Conservation (phyloP, 1,140 invertebrate genomes). For the Venustaconcha ellipsiformis region DNA sequence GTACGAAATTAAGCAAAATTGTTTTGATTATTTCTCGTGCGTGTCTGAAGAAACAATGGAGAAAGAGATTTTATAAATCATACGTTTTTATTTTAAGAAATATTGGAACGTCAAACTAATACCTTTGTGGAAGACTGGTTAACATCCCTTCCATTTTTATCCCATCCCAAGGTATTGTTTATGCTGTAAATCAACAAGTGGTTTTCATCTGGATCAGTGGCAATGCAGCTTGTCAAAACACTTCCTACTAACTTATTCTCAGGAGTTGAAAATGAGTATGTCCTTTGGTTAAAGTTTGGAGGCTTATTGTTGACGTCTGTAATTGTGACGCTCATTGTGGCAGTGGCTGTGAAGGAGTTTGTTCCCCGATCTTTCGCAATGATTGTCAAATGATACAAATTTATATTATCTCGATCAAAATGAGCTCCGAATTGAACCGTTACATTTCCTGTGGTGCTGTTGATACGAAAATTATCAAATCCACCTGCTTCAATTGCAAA, state of each 20-base stretch:
- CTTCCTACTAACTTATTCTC: not conserved
- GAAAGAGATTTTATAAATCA: too few species aligned
- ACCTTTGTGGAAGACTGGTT: not conserved
- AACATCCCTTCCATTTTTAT: constrained; percentile 8
- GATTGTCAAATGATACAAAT: constrained; percentile 11
- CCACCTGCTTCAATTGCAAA: constrained; percentile 10
- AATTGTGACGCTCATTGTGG: constrained; percentile 7
- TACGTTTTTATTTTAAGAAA: too few species aligned
- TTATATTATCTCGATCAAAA: not conserved
- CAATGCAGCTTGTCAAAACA: not conserved
- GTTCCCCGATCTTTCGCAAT: constrained; percentile 19
- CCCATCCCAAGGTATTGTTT: not conserved
- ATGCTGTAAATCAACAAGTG: not conserved
- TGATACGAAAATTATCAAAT: constrained; percentile 78
- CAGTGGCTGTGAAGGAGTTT: not conserved
- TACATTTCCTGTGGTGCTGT: not conserved
- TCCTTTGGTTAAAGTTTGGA: not conserved
- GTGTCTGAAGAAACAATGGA: too few species aligned
- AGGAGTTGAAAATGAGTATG: not conserved
- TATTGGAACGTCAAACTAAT: too few species aligned
- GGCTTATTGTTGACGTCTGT: constrained; percentile 20
- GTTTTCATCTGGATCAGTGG: constrained; percentile 7
- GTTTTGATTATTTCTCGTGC: too few species aligned
- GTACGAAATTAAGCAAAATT: too few species aligned
- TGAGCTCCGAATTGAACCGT: not conserved